Conservation (phyloP, 2,888 invertebrate species). For the Limnephilus lunatus region DNA sequence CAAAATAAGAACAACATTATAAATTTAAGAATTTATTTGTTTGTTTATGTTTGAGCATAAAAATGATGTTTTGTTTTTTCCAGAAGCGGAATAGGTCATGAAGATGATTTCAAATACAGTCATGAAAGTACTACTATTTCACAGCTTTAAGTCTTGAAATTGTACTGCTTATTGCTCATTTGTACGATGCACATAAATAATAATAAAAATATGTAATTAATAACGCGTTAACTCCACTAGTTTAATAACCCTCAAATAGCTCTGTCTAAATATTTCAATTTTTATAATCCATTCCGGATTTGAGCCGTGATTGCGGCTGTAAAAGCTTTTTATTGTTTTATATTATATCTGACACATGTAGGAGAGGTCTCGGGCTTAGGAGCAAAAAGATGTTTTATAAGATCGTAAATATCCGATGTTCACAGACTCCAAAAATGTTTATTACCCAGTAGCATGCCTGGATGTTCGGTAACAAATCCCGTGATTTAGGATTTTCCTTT, state of each 20-base stretch:
- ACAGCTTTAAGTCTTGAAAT: background rate
- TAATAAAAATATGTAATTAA: conserved; percentile 46
- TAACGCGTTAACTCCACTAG: conserved; percentile 26
- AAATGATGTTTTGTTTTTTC: background rate
- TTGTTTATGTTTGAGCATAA: background rate
- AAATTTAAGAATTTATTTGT: background rate
- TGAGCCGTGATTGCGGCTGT: conserved; percentile 26
- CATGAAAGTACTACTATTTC: background rate
- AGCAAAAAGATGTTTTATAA: conserved; percentile 60
- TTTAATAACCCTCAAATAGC: conserved; percentile 38
- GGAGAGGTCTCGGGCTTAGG: conserved; percentile 36
- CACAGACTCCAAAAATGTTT: conserved; percentile 58
- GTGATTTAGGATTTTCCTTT: conserved; percentile 60
- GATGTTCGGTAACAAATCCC: conserved; percentile 55
- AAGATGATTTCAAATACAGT: background rate
- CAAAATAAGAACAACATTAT: background rate
- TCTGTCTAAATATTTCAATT: conserved; percentile 48
- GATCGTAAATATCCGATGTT: conserved; percentile 62
- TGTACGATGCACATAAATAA: conserved; percentile 33
- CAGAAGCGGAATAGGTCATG: background rate
- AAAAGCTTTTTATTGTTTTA: conserved; percentile 61
- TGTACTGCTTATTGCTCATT: background rate
- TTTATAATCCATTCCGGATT: conserved; percentile 48
- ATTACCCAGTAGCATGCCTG: conserved; percentile 60
- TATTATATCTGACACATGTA: conserved; percentile 49